Base-by-base conservation (phyloP, 2,797 vertebrate species). In the Philypnodon macrostomus region DNA sequence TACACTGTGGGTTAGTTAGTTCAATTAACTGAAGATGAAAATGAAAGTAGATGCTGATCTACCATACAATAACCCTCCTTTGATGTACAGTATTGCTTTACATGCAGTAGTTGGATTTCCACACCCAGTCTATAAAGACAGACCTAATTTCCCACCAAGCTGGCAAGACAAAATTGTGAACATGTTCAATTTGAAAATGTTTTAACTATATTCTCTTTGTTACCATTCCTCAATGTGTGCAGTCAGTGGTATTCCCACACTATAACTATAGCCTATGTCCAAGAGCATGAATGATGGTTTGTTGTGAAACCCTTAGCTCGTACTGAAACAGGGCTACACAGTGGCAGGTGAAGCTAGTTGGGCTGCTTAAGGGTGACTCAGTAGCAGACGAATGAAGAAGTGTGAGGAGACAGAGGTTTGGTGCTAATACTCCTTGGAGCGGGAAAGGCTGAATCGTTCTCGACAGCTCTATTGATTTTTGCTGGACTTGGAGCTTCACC, bases 381-480 rank as follows among this genome's bases (percentile, higher is more conserved):
- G 80, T 79, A 57, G 77, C 73, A 81, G 85, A 84, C 63, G 80
- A 84, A 89, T 90, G 87, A 88, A 90, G 87, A 88, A 90, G 88
- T 88, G 88, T 81, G 84, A 89, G 88, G 86, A 89, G 88, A 88
- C 88, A 87, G 88, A 88, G 87, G 85, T 91, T 90, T 90, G 86
- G 89, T 90, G 89, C 88, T 92, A 90, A 90, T 89, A 90, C 89
- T 88, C 78, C 83, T 91, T 62, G 67, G 87, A 88, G 87, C 78
- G 70, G 88, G 87, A 85, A 84, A 85, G 87, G 92, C 93, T 94
- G 94, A 94, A 98, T 97, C 89, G 91, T 93, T 98, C 92, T 94
- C 95, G 95, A 98, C 96, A 81, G 92, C 88, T 79, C 82, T 98
- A 99, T 98, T 97, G 97, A 99, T 99, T 99, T 99, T 95, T 89